phyloP scores from a whole-genome alignment of 2,888 invertebrate species.

The Carabus problematicus region DNA sequence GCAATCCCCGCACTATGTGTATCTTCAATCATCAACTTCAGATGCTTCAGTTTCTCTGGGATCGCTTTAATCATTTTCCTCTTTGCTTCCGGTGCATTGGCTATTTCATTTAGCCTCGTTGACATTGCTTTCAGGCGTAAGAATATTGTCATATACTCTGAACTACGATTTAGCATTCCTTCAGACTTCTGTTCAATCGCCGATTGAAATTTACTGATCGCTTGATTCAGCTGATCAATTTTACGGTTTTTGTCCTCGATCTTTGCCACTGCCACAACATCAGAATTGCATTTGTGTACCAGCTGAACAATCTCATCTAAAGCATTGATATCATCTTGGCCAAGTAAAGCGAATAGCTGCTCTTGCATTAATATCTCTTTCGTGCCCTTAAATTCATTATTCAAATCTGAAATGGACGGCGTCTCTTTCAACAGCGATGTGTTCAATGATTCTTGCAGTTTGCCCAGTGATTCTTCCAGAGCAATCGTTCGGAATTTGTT shows the following conservation, averaged over 20 bases:
- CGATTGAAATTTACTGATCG: slow-evolving; percentile 21
- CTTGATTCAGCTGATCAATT: slow-evolving; percentile 28
- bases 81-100: slow-evolving; percentile 33
- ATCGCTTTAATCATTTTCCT: slow-evolving; percentile 31
- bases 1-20: slow-evolving; percentile 29
- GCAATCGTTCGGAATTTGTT: slow-evolving; percentile 26
- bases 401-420: slow-evolving; percentile 28
- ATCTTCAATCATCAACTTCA: slow-evolving; percentile 37
- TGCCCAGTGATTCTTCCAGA: slow-evolving; percentile 16
- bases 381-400: slow-evolving; percentile 23
- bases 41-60: slow-evolving; percentile 32
- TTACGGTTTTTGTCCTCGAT: slow-evolving; percentile 18
- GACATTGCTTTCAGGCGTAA: slow-evolving; percentile 32
- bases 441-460: slow-evolving; percentile 28
- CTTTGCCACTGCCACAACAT: slow-evolving; percentile 18
- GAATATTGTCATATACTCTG: slow-evolving; percentile 35
- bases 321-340: slow-evolving; percentile 21
- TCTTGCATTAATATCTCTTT: slow-evolving; percentile 22
- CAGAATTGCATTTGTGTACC: slow-evolving; percentile 12
- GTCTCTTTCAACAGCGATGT: slow-evolving; percentile 31
- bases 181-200: slow-evolving; percentile 28
- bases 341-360: slow-evolving; percentile 24
- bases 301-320: slow-evolving; percentile 20
- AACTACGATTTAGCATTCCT: slow-evolving; percentile 16
- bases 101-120: slow-evolving; percentile 26